Evolutionary conservation across 2,888 invertebrate species (phyloP).

Genomic region (Pomacea canaliculata): DNA sequence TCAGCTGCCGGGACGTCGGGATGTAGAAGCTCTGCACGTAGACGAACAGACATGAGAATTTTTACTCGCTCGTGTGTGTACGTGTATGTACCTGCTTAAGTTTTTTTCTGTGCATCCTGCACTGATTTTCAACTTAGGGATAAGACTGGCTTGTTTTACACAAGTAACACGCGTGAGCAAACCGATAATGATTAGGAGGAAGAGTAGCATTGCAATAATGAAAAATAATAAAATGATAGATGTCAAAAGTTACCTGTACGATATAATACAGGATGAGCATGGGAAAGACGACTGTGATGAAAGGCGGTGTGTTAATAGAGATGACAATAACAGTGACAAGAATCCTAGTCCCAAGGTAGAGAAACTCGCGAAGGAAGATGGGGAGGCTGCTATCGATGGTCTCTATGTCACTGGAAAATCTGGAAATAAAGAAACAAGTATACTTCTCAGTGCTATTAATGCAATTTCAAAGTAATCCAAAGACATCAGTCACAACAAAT

Average conservation of each 20-base stretch:
- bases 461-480: too few species aligned
- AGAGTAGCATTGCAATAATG: too few species aligned
- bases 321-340: slow-evolving; percentile 62
- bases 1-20: too few species aligned
- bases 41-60: slow-evolving; percentile 40
- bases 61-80: too few species aligned
- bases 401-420: slow-evolving; percentile 44
- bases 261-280: slow-evolving; percentile 59
- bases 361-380: slow-evolving; percentile 36
- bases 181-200: too few species aligned
- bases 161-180: too few species aligned
- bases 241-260: slow-evolving; percentile 56
- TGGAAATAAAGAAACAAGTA: not conserved
- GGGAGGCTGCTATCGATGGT: slow-evolving; percentile 44
- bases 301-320: slow-evolving; percentile 57
- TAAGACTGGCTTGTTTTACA: too few species aligned
- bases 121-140: too few species aligned
- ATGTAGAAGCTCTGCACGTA: slow-evolving; percentile 44
- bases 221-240: not conserved
- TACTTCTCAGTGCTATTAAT: too few species aligned
- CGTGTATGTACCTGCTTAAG: too few species aligned
- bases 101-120: not conserved
- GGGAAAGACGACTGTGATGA: slow-evolving; percentile 54
- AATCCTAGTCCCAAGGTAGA: slow-evolving; percentile 44
- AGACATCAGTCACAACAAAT: too few species aligned